Conservation (phyloP, 1,140 invertebrate species). For the Maniola jurtina region DNA sequence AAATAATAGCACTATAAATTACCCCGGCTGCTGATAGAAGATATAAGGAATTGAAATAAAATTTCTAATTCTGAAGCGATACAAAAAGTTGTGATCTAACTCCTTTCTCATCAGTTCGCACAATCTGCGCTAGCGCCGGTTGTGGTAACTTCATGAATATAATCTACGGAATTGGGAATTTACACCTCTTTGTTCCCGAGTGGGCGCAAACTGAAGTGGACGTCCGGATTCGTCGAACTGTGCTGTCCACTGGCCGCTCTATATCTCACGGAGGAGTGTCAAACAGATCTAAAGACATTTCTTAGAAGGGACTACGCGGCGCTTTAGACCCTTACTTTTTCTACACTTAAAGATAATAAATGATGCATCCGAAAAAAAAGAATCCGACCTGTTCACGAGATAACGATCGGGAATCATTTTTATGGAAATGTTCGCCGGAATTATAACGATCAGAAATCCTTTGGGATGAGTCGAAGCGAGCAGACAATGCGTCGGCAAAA, state of each 20-base stretch:
- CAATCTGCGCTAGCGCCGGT: slow-evolving; percentile 19
- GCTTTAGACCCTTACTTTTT: slow-evolving; percentile 69
- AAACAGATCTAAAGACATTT: slow-evolving; percentile 67
- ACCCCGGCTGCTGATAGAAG: not conserved
- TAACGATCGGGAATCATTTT: slow-evolving; percentile 76
- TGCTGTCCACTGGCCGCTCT: slow-evolving; percentile 60
- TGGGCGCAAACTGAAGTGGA: slow-evolving; percentile 40
- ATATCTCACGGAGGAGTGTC: slow-evolving; percentile 72
- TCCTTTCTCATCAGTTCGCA: slow-evolving; percentile 16
- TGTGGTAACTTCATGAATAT: slow-evolving; percentile 22
- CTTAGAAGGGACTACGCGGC: slow-evolving; percentile 69
- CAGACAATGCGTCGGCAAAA: slow-evolving; percentile 75
- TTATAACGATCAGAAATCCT: slow-evolving; percentile 74
- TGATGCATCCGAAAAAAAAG: slow-evolving; percentile 69
- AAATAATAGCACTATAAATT: not conserved
- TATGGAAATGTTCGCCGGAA: slow-evolving; percentile 75
- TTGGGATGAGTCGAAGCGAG: slow-evolving; percentile 69
- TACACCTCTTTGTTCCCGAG: slow-evolving; percentile 55
- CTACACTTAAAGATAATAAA: slow-evolving; percentile 75
- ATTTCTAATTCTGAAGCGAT: not conserved
- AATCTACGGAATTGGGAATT: slow-evolving; percentile 45
- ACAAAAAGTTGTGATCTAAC: not conserved
- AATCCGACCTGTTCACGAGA: slow-evolving; percentile 75
- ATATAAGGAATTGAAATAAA: not conserved
- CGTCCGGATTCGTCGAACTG: slow-evolving; percentile 56